Conservation (phyloP, 2,888 invertebrate species). For the Tolmerus cingulatus region DNA sequence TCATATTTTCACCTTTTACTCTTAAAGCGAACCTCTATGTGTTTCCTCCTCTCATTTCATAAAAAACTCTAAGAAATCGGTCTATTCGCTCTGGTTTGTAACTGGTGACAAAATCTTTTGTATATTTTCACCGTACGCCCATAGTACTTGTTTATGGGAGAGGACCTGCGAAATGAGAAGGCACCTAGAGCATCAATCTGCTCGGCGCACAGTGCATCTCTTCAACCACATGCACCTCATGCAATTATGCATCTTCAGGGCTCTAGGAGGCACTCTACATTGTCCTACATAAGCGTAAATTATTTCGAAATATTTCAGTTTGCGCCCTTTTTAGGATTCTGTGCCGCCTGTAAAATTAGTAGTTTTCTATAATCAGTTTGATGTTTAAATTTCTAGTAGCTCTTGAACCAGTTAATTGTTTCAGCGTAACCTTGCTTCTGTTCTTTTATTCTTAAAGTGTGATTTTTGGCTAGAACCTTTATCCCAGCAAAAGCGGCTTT, state of each 20-base stretch:
- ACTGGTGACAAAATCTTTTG: constrained; percentile 23
- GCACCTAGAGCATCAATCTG: constrained; percentile 50
- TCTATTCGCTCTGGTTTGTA: constrained; percentile 6
- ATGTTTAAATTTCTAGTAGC: background rate
- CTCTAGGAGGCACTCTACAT: constrained; percentile 61
- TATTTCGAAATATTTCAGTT: constrained; percentile 41
- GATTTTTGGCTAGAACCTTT: background rate
- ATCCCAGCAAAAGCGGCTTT: background rate
- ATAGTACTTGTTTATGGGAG: constrained; percentile 54
- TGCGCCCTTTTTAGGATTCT: constrained; percentile 23
- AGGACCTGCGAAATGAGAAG: constrained; percentile 54
- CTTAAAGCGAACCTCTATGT: background rate
- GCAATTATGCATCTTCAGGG: constrained; percentile 53
- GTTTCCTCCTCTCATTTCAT: constrained; percentile 9
- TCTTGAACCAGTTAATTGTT: background rate
- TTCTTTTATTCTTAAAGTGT: background rate
- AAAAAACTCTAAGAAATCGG: background rate
- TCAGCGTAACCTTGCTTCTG: background rate
- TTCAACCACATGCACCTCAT: constrained; percentile 33
- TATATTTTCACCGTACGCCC: constrained; percentile 9
- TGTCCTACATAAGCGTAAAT: constrained; percentile 63
- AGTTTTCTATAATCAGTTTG: background rate
- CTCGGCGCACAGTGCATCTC: constrained; percentile 46
- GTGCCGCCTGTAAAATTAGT: background rate
- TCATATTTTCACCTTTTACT: background rate